Conservation (phyloP, 1,140 invertebrate genomes). For the Aradophagus sp. region DNA sequence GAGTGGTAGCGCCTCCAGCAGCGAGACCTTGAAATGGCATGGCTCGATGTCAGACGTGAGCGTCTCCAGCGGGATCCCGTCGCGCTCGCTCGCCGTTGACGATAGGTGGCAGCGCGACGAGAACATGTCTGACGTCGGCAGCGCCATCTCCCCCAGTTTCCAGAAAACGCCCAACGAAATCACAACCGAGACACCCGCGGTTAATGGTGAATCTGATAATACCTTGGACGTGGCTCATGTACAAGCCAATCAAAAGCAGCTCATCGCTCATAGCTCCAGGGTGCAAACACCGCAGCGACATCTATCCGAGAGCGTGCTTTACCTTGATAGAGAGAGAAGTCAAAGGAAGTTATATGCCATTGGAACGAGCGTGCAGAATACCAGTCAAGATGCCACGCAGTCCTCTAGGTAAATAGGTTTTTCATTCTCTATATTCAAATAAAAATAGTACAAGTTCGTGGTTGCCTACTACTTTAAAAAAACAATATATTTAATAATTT, state of each 20-base stretch:
- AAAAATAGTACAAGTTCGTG: too few relatives aligned
- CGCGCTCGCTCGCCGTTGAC: slow-evolving; percentile 58
- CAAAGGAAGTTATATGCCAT: slow-evolving; percentile 70
- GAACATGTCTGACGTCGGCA: slow-evolving; percentile 69
- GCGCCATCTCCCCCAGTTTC: slow-evolving; percentile 64
- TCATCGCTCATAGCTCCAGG: slow-evolving; percentile 86
- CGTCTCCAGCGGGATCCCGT: slow-evolving; percentile 76
- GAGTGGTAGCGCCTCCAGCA: slow-evolving; percentile 83
- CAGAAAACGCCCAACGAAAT: slow-evolving; percentile 66
- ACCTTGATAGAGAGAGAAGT: slow-evolving; percentile 75
- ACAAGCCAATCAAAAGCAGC: slow-evolving; percentile 75
- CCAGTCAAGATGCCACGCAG: slow-evolving; percentile 26
- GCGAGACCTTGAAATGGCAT: slow-evolving; percentile 89
- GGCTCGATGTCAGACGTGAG: slow-evolving; percentile 86
- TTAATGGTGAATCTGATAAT: slow-evolving; percentile 65
- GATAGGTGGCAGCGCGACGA: slow-evolving; percentile 70
- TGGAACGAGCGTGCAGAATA: slow-evolving; percentile 64
- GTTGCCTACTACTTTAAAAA: too few relatives aligned
- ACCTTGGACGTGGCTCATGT: slow-evolving; percentile 67
- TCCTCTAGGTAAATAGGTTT: slow-evolving; percentile 24
- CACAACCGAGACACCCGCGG: slow-evolving; percentile 25
- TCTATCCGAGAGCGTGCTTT: slow-evolving; percentile 86
- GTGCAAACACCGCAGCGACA: slow-evolving; percentile 87
- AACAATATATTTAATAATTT: too few relatives aligned
- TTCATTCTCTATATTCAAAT: too few relatives aligned